phyloP scores from a whole-genome alignment of 2,888 invertebrate species.

The Dioctria linearis region DNA sequence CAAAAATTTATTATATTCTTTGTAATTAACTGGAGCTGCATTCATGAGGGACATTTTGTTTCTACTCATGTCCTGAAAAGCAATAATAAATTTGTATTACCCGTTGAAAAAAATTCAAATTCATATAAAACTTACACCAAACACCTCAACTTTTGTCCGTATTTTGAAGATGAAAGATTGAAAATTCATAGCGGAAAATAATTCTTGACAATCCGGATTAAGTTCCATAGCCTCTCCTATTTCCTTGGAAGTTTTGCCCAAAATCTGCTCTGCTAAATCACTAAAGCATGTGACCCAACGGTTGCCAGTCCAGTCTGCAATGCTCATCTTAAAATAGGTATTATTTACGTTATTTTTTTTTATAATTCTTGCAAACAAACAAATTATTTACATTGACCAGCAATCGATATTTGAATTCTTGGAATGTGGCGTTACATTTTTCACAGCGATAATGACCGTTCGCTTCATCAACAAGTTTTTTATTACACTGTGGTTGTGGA shows the following conservation, averaged over 20 bases:
- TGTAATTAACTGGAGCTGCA: constrained; percentile 82
- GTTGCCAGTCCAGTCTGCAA: constrained; percentile 90
- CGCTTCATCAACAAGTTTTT: constrained; percentile 91
- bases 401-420: constrained; percentile 89
- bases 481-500: constrained; percentile 90
- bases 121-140: constrained; percentile 80
- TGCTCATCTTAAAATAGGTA: constrained; percentile 77
- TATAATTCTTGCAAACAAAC: constrained; percentile 9
- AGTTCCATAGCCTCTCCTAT: constrained; percentile 83
- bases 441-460: constrained; percentile 94
- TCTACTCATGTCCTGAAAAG: constrained; percentile 70
- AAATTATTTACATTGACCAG: constrained; percentile 80
- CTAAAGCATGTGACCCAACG: constrained; percentile 95
- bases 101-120: constrained; percentile 40
- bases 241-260: constrained; percentile 81
- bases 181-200: constrained; percentile 84
- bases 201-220: constrained; percentile 76
- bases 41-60: constrained; percentile 82
- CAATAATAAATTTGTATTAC: constrained; percentile 19
- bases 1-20: constrained; percentile 82
- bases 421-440: constrained; percentile 90
- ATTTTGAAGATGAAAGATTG: constrained; percentile 86
- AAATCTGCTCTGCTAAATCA: constrained; percentile 83
- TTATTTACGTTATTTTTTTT: not conserved
- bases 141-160: constrained; percentile 91